phyloP scores from a whole-genome alignment of 2,113 vertebrate genomes.

The Ondatra zibethicus region DNA sequence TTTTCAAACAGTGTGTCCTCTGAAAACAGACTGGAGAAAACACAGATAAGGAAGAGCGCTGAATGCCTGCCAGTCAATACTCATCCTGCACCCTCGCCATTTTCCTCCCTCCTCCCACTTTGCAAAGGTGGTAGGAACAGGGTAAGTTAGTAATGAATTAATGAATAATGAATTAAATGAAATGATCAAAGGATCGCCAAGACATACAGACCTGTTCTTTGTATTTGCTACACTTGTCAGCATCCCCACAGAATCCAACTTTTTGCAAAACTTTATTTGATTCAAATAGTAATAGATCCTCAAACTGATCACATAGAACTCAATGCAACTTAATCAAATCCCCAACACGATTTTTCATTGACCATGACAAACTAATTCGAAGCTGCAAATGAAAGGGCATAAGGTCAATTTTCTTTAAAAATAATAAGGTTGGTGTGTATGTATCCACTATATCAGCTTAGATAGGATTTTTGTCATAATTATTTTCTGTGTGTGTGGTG shows the following conservation, averaged over 20 bases:
- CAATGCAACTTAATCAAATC: constrained; percentile 25
- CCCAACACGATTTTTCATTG: not conserved
- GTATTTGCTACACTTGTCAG: not conserved
- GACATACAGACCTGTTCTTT: not conserved
- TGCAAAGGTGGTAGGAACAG: not conserved
- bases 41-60: not conserved
- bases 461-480: not conserved
- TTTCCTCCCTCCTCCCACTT: not conserved
- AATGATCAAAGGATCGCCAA: not conserved
- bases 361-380: not conserved
- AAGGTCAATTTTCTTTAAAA: not conserved
- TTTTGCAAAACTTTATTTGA: constrained; percentile 23
- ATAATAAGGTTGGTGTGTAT: not conserved
- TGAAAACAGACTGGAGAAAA: not conserved
- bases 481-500: not conserved
- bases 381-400: not conserved
- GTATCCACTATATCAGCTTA: not conserved
- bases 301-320: not conserved
- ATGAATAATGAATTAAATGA: not conserved
- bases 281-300: constrained; percentile 7
- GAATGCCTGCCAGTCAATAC: not conserved
- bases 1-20: not conserved
- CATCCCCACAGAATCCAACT: not conserved
- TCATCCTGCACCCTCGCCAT: not conserved
- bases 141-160: not conserved